These are phyloP conservation scores for Peromyscus nudipes DNA, from an alignment of 2,797 vertebrate species.

Conservation along the genomic window DNA sequence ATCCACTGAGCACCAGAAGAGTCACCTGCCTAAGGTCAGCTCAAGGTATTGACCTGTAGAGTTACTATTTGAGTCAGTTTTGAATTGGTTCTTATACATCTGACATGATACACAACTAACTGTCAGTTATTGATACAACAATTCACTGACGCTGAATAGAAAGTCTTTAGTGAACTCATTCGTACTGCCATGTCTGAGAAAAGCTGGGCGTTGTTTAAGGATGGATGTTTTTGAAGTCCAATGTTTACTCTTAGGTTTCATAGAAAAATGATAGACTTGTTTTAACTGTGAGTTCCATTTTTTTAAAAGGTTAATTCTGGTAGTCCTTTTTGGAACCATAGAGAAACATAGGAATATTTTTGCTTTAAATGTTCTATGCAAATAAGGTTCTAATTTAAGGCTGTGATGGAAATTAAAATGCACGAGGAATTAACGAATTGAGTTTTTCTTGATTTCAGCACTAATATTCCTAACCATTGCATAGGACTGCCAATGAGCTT, in stretches of 20 bases:
- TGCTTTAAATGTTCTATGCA: slow-evolving; percentile 19
- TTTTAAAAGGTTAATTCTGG: not conserved
- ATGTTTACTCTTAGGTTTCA: not conserved
- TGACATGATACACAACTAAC: not conserved
- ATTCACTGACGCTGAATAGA: not conserved
- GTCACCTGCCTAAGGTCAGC: not conserved
- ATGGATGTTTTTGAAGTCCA: not conserved
- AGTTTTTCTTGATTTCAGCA: not conserved
- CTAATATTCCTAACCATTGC: not conserved
- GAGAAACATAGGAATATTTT: slow-evolving; percentile 21
- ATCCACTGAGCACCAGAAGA: not conserved
- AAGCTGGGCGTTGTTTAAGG: not conserved
- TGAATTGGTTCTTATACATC: not conserved
- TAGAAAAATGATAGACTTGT: slow-evolving; percentile 45
- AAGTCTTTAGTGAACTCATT: slow-evolving; percentile 50
- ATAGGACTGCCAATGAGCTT: not conserved
- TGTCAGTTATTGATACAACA: not conserved
- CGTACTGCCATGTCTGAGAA: not conserved
- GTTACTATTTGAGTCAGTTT: not conserved
- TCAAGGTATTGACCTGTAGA: not conserved
- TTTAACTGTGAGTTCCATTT: slow-evolving; percentile 6
- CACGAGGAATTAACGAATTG: not conserved
- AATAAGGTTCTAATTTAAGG: slow-evolving; percentile 40
- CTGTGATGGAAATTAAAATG: not conserved
- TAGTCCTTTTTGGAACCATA: not conserved